Evolutionary conservation across 2,113 vertebrate species (phyloP), one percentile per base, ranked within the genome.

Genomic region (Myxocyprinus asiaticus): DNA sequence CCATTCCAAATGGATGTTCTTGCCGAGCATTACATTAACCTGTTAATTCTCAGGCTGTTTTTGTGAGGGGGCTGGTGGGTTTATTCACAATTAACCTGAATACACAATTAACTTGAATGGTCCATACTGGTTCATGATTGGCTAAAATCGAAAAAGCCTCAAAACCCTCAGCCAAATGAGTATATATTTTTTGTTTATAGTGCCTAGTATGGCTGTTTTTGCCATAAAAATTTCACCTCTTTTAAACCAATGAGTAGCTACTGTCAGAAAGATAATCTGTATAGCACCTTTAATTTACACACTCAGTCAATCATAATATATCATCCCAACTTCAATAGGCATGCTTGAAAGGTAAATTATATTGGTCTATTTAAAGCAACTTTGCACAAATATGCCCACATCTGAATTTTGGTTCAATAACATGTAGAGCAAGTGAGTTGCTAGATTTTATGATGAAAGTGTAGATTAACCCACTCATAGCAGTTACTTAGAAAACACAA

Each of bases 21-120:
- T 58, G 75, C 77, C 75, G 45, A 67, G 64, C 72, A 82, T 88
- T 83, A 88, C 78, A 85, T 87, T 85, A 90, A 87, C 88, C 83
- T 84, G 76, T 84, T 92, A 91, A 91, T 89, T 88, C 87, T 79
- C 79, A 82, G 65, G 83, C 43, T 9, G 14, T 83, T 82, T 87
- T 76, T 85, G 47, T 59, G 22, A 68, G 63, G 44, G 83, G 58
- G 17, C 74, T 68, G 75, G 59, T 67, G 70, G 71, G 63, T 92
- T 91, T 86, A 85, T 33, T 1, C 22, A 33, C 22, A 33, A 33
- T 33, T 33, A 33, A 33, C 22, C 22, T 33, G 22, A n/a, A n/a
- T n/a, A n/a, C 22, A 33, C 22, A 33, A 33, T 33, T 33, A 33
- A 33, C 22, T 3, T 33, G 22, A 33, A 33, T 33, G 22, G 22